A percentile compares a stretch with the other conserved stretches of the same genome.
Evolutionary conservation across 1,140 invertebrate genomes (phyloP).

Genomic region (Asobara japonica): DNA sequence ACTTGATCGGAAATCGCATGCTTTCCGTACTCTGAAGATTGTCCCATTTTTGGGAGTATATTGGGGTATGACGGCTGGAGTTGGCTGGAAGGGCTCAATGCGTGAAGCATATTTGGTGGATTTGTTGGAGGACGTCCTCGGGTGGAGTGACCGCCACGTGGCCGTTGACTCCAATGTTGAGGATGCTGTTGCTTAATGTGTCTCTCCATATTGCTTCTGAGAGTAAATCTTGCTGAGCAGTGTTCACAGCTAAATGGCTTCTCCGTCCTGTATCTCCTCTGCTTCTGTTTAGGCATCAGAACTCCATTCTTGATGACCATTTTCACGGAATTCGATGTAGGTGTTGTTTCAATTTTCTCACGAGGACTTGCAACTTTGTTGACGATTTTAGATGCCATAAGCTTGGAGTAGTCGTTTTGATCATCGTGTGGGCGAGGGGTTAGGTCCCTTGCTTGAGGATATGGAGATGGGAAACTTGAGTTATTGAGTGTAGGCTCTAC

Average conservation of each 20-base stretch:
- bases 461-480: constrained; percentile 33
- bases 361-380: constrained; percentile 34
- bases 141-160: constrained; percentile 68
- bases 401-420: constrained; percentile 43
- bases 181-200: constrained; percentile 95
- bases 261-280: constrained; percentile 89
- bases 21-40: constrained; percentile 41
- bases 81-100: constrained; percentile 31
- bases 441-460: constrained; percentile 40
- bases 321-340: constrained; percentile 75
- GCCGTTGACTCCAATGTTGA: constrained; percentile 83
- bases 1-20: constrained; percentile 77
- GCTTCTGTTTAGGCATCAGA: constrained; percentile 90
- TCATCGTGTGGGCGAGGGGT: constrained; percentile 41
- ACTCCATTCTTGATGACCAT: constrained; percentile 92
- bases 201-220: constrained; percentile 92
- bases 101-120: constrained; percentile 47
- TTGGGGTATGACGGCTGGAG: constrained; percentile 40
- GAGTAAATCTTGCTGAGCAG: constrained; percentile 87
- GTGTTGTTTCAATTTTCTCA: constrained; percentile 48
- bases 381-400: constrained; percentile 41
- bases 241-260: constrained; percentile 89
- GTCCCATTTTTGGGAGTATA: constrained; percentile 42
- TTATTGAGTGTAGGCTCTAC: constrained; percentile 64
- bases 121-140: constrained; percentile 64